phyloP scores from a whole-genome alignment of 2,113 vertebrate genomes.

The Myrmecobius fasciatus region DNA sequence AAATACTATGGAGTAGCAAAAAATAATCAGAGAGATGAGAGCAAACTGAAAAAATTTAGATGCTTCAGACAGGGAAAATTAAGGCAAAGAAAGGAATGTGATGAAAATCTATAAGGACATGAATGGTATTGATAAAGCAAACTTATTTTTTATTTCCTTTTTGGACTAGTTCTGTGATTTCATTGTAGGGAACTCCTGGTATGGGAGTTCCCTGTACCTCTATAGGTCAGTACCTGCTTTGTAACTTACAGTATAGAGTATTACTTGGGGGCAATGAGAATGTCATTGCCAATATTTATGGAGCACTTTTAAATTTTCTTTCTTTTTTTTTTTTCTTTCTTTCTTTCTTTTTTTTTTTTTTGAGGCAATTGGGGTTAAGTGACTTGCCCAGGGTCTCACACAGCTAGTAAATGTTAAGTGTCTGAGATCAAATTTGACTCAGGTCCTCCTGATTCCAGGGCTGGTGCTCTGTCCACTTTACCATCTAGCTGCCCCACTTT shows the following conservation, averaged over 20 bases:
- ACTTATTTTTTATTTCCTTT: too few species aligned
- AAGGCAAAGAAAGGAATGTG: not conserved
- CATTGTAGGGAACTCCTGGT: not conserved
- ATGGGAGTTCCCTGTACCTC: not conserved
- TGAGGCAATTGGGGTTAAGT: too few species aligned
- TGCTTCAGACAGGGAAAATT: slow-evolving; percentile 12
- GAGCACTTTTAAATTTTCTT: too few species aligned
- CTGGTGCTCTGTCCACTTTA: too few species aligned
- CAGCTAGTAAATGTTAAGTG: too few species aligned
- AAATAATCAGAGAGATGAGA: not conserved
- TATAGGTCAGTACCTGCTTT: not conserved
- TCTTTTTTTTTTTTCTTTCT: too few species aligned
- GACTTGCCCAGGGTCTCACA: too few species aligned
- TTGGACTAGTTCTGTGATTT: not conserved
- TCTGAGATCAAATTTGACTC: too few species aligned
- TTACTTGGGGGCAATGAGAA: not conserved
- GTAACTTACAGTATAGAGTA: not conserved
- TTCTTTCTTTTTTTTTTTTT: too few species aligned
- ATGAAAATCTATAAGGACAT: slow-evolving; percentile 56
- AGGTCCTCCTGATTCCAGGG: too few species aligned
- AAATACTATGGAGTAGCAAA: too few species aligned
- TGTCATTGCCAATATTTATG: too few species aligned
- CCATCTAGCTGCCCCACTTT: not conserved
- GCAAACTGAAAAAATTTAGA: slow-evolving; percentile 56
- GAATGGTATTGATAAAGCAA: not conserved